Conservation (phyloP, 2,888 invertebrate genomes). For the Stenodema calcarata region DNA sequence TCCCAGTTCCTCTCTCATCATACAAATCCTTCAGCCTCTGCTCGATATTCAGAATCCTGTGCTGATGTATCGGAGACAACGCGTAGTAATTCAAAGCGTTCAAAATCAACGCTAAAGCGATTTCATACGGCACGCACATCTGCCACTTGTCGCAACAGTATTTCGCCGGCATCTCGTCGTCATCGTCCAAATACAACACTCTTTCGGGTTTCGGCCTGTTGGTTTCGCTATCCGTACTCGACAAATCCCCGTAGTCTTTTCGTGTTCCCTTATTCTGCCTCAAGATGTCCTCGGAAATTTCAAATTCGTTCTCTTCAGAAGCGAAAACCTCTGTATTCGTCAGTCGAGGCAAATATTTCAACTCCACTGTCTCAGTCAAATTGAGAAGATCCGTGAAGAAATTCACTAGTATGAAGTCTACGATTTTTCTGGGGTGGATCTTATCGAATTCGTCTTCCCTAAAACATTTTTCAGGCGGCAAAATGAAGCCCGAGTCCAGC, state of each 20-base stretch:
- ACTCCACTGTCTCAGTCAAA: slow-evolving; percentile 10
- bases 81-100: slow-evolving; percentile 47
- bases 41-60: slow-evolving; percentile 35
- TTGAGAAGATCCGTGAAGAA: slow-evolving; percentile 7
- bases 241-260: slow-evolving; percentile 17
- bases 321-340: slow-evolving; percentile 31
- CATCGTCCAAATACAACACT: slow-evolving; percentile 33
- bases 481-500: slow-evolving; percentile 59
- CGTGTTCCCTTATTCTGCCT: neutral
- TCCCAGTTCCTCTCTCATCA: slow-evolving; percentile 28
- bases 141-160: slow-evolving; percentile 31
- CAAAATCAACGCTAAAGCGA: slow-evolving; percentile 38
- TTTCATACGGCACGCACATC: slow-evolving; percentile 34
- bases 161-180: slow-evolving; percentile 42
- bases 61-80: slow-evolving; percentile 39
- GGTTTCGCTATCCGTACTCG: slow-evolving; percentile 35
- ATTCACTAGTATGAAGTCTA: slow-evolving; percentile 37
- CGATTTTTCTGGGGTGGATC: slow-evolving; percentile 40
- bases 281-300: slow-evolving; percentile 33
- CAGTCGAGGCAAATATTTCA: slow-evolving; percentile 13
- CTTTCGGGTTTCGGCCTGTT: slow-evolving; percentile 30
- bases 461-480: slow-evolving; percentile 23
- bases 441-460: slow-evolving; percentile 37
- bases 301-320: slow-evolving; percentile 29
- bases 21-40: slow-evolving; percentile 20